Evolutionary conservation across 2,888 invertebrate species (phyloP).

Genomic region (Nymphalis urticae): DNA sequence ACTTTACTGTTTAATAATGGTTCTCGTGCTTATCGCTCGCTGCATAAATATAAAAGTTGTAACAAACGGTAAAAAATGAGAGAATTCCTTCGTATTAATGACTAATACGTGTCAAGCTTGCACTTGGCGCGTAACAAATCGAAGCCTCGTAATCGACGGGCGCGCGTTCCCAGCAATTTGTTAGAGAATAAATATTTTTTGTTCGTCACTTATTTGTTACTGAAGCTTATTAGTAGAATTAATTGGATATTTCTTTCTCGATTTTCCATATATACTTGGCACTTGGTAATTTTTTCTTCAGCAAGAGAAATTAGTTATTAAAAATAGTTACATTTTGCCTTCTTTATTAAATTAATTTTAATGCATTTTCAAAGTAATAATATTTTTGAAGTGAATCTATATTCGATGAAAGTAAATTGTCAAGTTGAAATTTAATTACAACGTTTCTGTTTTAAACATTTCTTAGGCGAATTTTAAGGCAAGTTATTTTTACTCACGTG

Average conservation of each 20-base stretch:
- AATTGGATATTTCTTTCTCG: conserved; percentile 10
- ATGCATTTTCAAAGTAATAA: no score
- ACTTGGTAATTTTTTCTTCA: not conserved
- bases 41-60: conserved; percentile 36
- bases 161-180: conserved; percentile 55
- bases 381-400: no score
- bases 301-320: not conserved
- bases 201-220: conserved; percentile 46
- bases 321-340: no score
- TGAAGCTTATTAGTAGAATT: conserved; percentile 27
- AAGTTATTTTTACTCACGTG: no score
- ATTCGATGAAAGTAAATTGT: no score
- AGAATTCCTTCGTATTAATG: conserved; percentile 23
- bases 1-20: not conserved
- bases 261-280: not conserved
- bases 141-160: conserved; percentile 62
- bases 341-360: no score
- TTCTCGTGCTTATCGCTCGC: conserved; percentile 1
- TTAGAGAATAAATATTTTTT: conserved; percentile 48
- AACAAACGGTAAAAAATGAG: conserved; percentile 10
- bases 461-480: no score
- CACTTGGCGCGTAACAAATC: conserved; percentile 54
- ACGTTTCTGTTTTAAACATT: no score
- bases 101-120: conserved; percentile 20
- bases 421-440: no score